Evolutionary conservation across 1,140 invertebrate genomes (phyloP).

Genomic region (Bicyclus anynana): DNA sequence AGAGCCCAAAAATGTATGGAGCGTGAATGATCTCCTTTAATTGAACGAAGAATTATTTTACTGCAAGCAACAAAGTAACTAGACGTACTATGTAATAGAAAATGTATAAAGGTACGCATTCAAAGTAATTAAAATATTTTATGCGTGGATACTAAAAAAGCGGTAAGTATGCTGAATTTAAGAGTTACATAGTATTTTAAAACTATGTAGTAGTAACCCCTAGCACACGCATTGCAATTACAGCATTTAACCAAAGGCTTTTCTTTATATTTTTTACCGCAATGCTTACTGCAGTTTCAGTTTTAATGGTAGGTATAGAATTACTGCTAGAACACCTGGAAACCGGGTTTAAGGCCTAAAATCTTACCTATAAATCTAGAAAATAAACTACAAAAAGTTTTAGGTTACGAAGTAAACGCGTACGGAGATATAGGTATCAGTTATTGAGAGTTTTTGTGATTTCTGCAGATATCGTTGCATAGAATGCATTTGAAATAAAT

Average conservation of each 20-base stretch:
- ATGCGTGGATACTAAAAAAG: background rate
- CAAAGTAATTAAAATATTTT: background rate
- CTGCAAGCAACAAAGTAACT: background rate
- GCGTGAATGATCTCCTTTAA: too few relatives aligned
- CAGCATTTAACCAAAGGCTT: conserved; percentile 5
- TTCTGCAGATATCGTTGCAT: too few relatives aligned
- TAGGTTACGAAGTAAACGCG: too few relatives aligned
- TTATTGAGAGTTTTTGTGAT: too few relatives aligned
- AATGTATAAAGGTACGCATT: background rate
- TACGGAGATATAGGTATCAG: background rate
- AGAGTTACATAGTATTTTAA: conserved; percentile 1
- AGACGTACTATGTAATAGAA: background rate
- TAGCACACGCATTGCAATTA: conserved; percentile 1
- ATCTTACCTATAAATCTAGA: background rate
- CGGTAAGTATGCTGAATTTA: background rate
- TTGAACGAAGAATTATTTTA: background rate
- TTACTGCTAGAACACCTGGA: background rate
- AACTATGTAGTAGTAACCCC: background rate
- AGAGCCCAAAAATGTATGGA: too few relatives aligned
- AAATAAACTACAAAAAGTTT: background rate
- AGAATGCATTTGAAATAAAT: too few relatives aligned
- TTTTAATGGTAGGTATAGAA: background rate
- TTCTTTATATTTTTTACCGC: conserved; percentile 6
- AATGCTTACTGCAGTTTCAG: conserved; percentile 5
- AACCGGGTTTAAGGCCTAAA: background rate